Base-by-base conservation (phyloP, 2,797 vertebrate genomes). In the Silurus aristotelis region DNA sequence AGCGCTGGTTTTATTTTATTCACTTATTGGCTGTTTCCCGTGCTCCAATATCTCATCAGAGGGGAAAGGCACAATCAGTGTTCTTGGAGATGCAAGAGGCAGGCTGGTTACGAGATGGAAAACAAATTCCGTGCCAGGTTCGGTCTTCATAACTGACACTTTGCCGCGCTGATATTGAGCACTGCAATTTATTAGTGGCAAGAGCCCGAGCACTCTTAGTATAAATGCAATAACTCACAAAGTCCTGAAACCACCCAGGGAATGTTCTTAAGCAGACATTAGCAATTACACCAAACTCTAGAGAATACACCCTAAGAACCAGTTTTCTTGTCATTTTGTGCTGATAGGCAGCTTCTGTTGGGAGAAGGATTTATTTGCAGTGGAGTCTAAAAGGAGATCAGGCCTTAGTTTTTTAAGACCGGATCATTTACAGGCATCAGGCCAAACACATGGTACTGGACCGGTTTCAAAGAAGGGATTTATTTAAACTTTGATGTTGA, bases 131-230 rank as follows among this genome's bases (percentile, higher is more conserved):
- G 86, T 94, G 92, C 87, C 85, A 87, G 91, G 85, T 93, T 94
- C 89, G 89, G 91, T 92, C 82, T 92, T 95, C 89, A 91, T 94
- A 94, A 93, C 85, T 94, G 93, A 92, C 91, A 94, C 88, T 86
- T 82, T 77, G 67, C 87, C 91, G 88, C 90, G 93, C 87, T 89
- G 93, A 66, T 93, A 93, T 90, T 88, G 92, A 94, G 85, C 86
- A 85, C 84, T 91, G 89, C 92, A 89, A 95, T 95, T 92, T 95
- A 93, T 92, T 89, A 88, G 87, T 78, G 66, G 90, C 90, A 89
- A 84, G 90, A 88, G 77, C 83, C 85, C 63, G 86, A 88, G 87
- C 63, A 85, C 87, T 89, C 52, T 43, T 87, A 91, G 94, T 94
- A 92, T 90, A 93, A 92, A 93, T 92, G 86, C 82, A 89, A 89